These are phyloP conservation scores for Chrysomela aeneicollis DNA, from an alignment of 2,888 invertebrate species.

Conservation along the genomic window DNA sequence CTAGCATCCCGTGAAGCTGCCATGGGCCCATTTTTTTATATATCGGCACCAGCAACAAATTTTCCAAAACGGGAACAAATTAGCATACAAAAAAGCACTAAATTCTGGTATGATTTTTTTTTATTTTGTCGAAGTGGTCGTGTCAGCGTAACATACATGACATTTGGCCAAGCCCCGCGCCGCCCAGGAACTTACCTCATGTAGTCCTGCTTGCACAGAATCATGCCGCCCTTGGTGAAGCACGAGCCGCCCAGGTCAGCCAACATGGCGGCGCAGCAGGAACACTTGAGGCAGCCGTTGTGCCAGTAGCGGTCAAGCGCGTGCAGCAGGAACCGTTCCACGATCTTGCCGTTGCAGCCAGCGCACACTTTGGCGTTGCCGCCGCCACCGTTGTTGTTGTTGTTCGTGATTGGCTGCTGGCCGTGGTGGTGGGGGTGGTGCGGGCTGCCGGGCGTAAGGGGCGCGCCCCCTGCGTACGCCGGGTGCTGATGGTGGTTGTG, in stretches of 20 bases:
- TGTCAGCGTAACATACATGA: too few species aligned
- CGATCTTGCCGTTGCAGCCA: constrained; percentile 91
- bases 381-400: constrained; percentile 63
- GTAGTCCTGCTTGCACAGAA: constrained; percentile 95
- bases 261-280: constrained; percentile 86
- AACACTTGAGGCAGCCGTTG: constrained; percentile 93
- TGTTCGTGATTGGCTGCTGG: constrained; percentile 66
- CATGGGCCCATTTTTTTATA: too few species aligned
- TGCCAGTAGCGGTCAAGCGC: constrained; percentile 97
- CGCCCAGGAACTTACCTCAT: constrained; percentile 87
- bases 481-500: constrained; percentile 62
- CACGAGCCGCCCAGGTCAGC: constrained; percentile 92
- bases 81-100: too few species aligned
- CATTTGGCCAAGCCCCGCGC: too few species aligned
- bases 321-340: constrained; percentile 89
- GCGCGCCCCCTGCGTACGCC: constrained; percentile 61
- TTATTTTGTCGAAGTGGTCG: too few species aligned
- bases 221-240: constrained; percentile 92
- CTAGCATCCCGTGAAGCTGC: too few species aligned
- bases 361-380: constrained; percentile 81
- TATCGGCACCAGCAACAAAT: too few species aligned
- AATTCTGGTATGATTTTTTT: too few species aligned
- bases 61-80: too few species aligned
- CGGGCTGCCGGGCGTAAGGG: constrained; percentile 60
- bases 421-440: constrained; percentile 66